phyloP scores from a whole-genome alignment of 2,113 vertebrate genomes.

The Hippotragus niger region DNA sequence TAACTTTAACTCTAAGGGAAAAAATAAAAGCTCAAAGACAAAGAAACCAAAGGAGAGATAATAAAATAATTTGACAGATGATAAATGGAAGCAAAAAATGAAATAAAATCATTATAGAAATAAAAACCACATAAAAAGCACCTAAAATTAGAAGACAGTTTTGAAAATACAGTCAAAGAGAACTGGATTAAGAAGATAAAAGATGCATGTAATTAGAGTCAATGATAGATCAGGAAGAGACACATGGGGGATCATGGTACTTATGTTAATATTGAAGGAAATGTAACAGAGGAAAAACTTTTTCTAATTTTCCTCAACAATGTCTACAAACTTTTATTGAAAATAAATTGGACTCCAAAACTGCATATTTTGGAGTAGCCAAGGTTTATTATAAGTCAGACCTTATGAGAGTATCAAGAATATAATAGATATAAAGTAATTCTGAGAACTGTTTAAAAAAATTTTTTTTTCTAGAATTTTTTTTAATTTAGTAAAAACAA shows the following conservation, averaged over 20 bases:
- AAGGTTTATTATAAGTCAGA: not conserved
- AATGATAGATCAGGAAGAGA: not conserved
- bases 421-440: not conserved
- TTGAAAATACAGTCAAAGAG: slow-evolving; percentile 16
- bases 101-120: slow-evolving; percentile 15
- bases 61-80: not conserved
- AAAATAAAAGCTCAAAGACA: not conserved
- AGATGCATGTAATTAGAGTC: not conserved
- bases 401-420: not conserved
- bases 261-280: not conserved
- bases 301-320: not conserved
- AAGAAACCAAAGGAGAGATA: not conserved
- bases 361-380: not conserved
- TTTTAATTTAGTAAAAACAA: not conserved
- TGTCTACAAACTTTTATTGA: not conserved
- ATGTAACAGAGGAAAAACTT: not conserved
- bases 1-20: not conserved
- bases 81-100: slow-evolving; percentile 19
- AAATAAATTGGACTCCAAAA: not conserved
- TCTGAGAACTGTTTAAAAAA: not conserved
- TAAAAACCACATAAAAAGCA: not conserved
- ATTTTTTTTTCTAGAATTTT: not conserved
- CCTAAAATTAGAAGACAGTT: not conserved
- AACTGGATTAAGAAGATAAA: not conserved
- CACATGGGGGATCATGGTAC: not conserved